Base-by-base conservation (phyloP, 2,888 invertebrate genomes). In the Resseliella maxima region DNA sequence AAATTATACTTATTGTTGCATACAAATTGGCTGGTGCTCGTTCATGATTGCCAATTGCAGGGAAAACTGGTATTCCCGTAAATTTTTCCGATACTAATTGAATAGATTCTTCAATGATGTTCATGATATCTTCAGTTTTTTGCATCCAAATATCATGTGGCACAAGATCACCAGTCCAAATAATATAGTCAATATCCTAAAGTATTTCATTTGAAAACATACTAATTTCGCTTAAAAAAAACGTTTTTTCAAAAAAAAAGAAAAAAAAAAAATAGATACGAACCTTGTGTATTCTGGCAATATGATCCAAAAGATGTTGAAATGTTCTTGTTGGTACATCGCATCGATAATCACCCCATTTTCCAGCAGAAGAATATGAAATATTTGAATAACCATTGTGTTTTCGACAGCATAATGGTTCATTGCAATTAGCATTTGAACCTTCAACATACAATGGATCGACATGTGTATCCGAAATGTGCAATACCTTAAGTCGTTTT, bases 81-180 rank as follows among this genome's bases (percentile, higher is more conserved):
- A 99, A 98, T 92, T 94, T 95, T 87, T 95, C 94, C 0, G 94
- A 93, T 94, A 97, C 95, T 90, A 97, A 96, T 41, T 94, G 93
- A 0, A 97, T 96, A 0, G 96, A 96, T 89, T 97, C 96, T 88
- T 95, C 95, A 31, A 97, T 92, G 85, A 97, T 95, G 90, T 95
- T 95, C 38, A 98, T 91, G 90, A 98, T 98, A 90, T 96, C 96
- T 88, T 96, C 95, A 88, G 95, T 94, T 0, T 97, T 97, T 91
- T 97, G 97, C 90, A 97, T 97, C 97, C 97, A 97, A 15, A 98
- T 96, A 89, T 98, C 97, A 89, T 99, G 99, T 0, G 98, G 97
- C 5, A 98, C 98, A 87, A 99, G 92, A 91, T 99, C 99, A 2
- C 99, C 99, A 0, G 98, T 98, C 97, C 98, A 98, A 59, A 98